Conservation (phyloP, 2,797 vertebrate genomes). For the Pteropus rufus region DNA sequence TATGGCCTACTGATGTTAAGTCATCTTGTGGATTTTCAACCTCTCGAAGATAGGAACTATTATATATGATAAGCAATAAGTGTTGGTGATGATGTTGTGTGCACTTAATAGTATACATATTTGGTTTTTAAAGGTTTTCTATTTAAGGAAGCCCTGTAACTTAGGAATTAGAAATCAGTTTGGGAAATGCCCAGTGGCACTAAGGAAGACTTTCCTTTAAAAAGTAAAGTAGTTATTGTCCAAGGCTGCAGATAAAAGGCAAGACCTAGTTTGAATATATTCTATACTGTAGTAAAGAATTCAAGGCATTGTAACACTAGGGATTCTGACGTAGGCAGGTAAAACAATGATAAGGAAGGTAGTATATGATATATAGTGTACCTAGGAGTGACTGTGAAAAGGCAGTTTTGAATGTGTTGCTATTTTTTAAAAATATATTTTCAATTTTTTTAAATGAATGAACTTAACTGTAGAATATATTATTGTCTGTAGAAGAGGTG, state of each 20-base stretch:
- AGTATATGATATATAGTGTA: not conserved
- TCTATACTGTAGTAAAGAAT: not conserved
- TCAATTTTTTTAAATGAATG: not conserved
- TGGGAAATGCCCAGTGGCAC: not conserved
- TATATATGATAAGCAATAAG: not conserved
- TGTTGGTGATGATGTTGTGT: not conserved
- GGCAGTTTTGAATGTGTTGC: not conserved
- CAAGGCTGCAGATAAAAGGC: not conserved
- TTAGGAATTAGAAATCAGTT: not conserved
- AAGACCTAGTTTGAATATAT: not conserved
- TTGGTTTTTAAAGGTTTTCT: not conserved
- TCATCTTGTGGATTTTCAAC: not conserved
- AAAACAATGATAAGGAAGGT: not conserved
- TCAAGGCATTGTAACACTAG: not conserved
- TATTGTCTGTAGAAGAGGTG: not conserved
- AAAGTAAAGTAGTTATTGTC: not conserved
- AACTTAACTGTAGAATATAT: not conserved
- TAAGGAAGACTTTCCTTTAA: not conserved
- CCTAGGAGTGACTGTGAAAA: not conserved
- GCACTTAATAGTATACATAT: not conserved
- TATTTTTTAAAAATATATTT: not conserved
- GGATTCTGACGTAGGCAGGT: not conserved
- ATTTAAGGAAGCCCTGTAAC: not conserved
- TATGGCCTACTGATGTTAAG: not conserved
- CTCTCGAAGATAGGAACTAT: not conserved